Conservation (phyloP, 2,113 vertebrate genomes). For the Pantherophis guttatus region DNA sequence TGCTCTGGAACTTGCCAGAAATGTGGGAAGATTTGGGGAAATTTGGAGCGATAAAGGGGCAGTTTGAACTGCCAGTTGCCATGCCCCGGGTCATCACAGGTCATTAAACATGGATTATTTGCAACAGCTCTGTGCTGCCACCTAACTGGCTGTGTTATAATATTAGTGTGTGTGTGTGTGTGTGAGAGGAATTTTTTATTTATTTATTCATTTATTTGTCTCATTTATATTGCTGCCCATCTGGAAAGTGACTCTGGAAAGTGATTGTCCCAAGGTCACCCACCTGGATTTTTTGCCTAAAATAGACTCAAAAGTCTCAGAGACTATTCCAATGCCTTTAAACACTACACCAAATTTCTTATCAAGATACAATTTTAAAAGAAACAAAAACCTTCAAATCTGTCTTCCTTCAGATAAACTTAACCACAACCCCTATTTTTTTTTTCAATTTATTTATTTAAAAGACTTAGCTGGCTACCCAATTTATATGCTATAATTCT, state of each 20-base stretch:
- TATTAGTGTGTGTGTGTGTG: not conserved
- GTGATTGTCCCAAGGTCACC: not conserved
- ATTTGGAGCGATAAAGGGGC: too few relatives aligned
- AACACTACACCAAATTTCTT: not conserved
- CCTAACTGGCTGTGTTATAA: not conserved
- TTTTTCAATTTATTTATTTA: not conserved
- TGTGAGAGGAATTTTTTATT: not conserved
- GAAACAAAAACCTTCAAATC: not conserved
- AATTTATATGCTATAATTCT: not conserved
- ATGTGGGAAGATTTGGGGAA: too few relatives aligned
- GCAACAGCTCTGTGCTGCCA: not conserved
- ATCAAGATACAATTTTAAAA: not conserved
- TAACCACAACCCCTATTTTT: not conserved
- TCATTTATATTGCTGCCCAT: too few relatives aligned
- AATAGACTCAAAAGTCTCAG: not conserved
- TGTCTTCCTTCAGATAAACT: not conserved
- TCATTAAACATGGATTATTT: not conserved
- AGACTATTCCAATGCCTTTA: not conserved
- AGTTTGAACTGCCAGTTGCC: too few relatives aligned
- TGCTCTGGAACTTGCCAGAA: too few relatives aligned
- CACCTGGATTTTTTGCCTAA: not conserved
- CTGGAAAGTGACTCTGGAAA: too few relatives aligned
- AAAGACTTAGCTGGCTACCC: not conserved
- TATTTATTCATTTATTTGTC: too few relatives aligned
- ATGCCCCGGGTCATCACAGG: too few relatives aligned